These are phyloP conservation scores for Procambarus clarkii DNA, from an alignment of 1,140 invertebrate genomes.

Conservation along the genomic window DNA sequence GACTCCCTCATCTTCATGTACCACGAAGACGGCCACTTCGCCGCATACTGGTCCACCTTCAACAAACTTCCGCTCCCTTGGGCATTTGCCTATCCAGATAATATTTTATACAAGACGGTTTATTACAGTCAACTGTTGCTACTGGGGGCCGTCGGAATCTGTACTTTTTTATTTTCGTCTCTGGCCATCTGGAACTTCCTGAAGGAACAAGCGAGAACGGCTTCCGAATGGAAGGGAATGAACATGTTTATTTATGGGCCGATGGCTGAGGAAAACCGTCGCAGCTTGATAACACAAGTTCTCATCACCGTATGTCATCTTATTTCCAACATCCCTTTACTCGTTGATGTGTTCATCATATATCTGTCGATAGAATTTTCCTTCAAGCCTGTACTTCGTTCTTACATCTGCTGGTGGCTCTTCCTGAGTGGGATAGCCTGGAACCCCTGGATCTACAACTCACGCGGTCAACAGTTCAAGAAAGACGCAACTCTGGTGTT, in stretches of 20 bases:
- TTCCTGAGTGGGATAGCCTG: background rate
- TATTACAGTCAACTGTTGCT: background rate
- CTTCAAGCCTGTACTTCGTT: too few species aligned
- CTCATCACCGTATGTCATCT: background rate
- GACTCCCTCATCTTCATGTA: background rate
- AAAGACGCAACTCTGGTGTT: background rate
- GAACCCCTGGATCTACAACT: constrained; percentile 32
- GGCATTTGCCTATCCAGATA: background rate
- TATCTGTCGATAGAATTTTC: too few species aligned
- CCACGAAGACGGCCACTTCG: background rate
- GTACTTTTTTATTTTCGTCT: background rate
- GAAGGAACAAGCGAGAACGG: background rate
- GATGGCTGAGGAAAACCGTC: background rate
- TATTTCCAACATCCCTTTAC: background rate
- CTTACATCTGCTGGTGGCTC: background rate
- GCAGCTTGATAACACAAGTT: background rate
- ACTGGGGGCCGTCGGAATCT: background rate
- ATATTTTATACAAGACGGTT: background rate
- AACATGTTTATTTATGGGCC: background rate
- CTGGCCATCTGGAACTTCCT: background rate
- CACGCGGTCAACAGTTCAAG: background rate
- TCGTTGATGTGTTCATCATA: background rate
- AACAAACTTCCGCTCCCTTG: background rate
- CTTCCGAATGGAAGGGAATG: background rate
- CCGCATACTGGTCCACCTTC: background rate